Evolutionary conservation across 1,140 invertebrate species (phyloP).

Genomic region (Galleria mellonella): DNA sequence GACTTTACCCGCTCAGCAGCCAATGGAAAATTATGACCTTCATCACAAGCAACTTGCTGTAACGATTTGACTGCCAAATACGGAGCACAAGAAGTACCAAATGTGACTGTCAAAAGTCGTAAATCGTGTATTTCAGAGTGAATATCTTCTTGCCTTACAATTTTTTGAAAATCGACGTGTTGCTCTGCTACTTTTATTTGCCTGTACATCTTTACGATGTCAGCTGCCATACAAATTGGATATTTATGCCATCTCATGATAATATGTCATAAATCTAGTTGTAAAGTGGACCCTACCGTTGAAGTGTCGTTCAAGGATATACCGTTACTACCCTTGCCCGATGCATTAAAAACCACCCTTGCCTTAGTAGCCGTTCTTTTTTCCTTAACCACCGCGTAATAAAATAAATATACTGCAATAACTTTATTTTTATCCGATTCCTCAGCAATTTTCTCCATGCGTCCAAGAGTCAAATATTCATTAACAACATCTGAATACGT

Average conservation of each 20-base stretch:
- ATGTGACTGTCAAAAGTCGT: constrained; percentile 29
- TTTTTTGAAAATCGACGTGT: constrained; percentile 30
- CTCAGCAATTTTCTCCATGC: too few species aligned
- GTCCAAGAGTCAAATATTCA: too few species aligned
- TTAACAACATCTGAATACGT: too few species aligned
- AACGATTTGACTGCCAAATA: constrained; percentile 30
- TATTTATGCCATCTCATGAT: constrained; percentile 47
- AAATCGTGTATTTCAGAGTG: constrained; percentile 5
- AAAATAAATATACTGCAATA: too few species aligned
- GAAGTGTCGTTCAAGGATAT: constrained; percentile 14
- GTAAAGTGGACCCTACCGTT: constrained; percentile 41
- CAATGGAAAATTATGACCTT: constrained; percentile 13
- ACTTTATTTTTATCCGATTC: too few species aligned
- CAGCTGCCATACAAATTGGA: constrained; percentile 35
- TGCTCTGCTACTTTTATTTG: constrained; percentile 29
- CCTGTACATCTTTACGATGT: constrained; percentile 59
- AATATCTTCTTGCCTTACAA: constrained; percentile 32
- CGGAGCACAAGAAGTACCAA: constrained; percentile 34
- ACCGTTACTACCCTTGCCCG: constrained; percentile 5
- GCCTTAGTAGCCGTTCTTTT: constrained; percentile 10
- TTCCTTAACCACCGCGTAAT: constrained; percentile 18
- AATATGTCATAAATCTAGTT: constrained; percentile 45
- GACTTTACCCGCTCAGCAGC: constrained; percentile 22
- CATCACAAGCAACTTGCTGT: constrained; percentile 32
- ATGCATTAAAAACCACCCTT: constrained; percentile 7